Evolutionary conservation across 2,888 invertebrate genomes (phyloP).

Genomic region (Dryadula phaetusa): DNA sequence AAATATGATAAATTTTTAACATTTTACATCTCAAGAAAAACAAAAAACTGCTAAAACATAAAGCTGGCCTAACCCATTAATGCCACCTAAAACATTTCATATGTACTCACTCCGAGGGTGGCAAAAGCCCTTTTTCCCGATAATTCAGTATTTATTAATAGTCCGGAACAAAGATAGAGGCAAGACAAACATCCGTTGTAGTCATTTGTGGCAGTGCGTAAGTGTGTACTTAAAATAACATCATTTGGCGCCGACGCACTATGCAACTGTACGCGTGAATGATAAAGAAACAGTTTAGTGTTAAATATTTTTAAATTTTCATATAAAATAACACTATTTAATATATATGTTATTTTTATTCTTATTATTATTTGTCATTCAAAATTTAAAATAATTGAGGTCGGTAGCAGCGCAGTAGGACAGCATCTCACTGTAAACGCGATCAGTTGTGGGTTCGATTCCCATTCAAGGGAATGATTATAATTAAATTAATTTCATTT

Average conservation of each 20-base stretch:
- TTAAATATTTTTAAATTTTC: neutral
- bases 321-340: too few relatives aligned
- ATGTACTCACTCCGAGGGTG: constrained; percentile 32
- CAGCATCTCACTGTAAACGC: too few relatives aligned
- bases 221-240: constrained; percentile 50
- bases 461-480: too few relatives aligned
- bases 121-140: constrained; percentile 32
- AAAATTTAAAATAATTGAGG: too few relatives aligned
- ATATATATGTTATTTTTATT: too few relatives aligned
- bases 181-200: constrained; percentile 48
- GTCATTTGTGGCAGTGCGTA: constrained; percentile 36
- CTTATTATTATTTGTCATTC: too few relatives aligned
- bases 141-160: constrained; percentile 45
- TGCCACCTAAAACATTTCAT: constrained; percentile 20
- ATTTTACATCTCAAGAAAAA: neutral
- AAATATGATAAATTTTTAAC: neutral
- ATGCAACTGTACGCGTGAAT: constrained; percentile 28
- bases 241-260: constrained; percentile 49
- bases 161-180: constrained; percentile 46
- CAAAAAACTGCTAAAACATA: neutral
- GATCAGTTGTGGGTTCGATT: too few relatives aligned
- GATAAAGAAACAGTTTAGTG: constrained; percentile 38
- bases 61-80: neutral
- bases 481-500: too few relatives aligned
- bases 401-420: too few relatives aligned